Percentiles rank a stretch among this genome's conserved stretches.
Evolutionary conservation across 2,113 vertebrate species (phyloP).

Genomic region (Ameiurus melas): DNA sequence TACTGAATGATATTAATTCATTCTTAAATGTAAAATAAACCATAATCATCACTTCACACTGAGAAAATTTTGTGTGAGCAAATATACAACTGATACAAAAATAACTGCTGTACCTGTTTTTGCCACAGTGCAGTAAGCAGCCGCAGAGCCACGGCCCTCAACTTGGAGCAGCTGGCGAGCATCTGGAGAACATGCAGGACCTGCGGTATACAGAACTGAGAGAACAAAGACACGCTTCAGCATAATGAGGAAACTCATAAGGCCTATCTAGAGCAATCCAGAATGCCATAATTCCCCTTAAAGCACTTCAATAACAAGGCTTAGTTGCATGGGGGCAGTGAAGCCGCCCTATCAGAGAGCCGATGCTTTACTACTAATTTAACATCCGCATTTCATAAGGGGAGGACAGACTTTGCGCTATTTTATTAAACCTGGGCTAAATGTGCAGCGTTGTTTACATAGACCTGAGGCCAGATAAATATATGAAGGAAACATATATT

Average conservation of each 20-base stretch:
- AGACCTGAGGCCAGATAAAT: not conserved
- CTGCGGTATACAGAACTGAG: constrained; percentile 85
- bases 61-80: not conserved
- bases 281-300: constrained; percentile 1
- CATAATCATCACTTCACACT: not conserved
- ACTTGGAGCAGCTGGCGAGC: constrained; percentile 78
- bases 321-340: not conserved
- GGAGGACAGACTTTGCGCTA: not conserved
- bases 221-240: constrained; percentile 17
- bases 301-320: constrained; percentile 16
- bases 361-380: constrained; percentile 12
- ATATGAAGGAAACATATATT: not conserved
- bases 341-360: not conserved
- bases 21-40: not conserved
- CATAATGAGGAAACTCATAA: not conserved
- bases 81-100: not conserved
- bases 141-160: constrained; percentile 81
- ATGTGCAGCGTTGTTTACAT: not conserved
- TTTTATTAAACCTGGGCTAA: not conserved
- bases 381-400: constrained; percentile 18
- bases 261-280: constrained; percentile 4
- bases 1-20: not conserved
- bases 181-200: constrained; percentile 84
- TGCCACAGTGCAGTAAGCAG: constrained; percentile 90
- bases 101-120: constrained; percentile 78